Evolutionary conservation across 92 coral and sea anemone species (phyloP).

Genomic region (Epizoanthus fatuus): DNA sequence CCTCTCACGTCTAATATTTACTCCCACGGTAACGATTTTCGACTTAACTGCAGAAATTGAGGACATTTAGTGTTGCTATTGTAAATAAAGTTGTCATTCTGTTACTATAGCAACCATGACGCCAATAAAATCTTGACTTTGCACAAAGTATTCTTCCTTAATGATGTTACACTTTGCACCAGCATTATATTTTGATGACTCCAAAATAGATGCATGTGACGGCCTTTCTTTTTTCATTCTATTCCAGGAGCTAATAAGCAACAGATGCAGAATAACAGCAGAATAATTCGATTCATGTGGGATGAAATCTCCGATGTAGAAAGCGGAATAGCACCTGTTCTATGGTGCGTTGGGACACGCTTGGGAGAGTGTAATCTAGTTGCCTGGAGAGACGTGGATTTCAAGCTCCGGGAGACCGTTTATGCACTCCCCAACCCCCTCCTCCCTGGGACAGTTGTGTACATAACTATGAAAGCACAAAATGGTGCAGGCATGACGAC

Average conservation of each 20-base stretch:
- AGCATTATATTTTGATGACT: too few species aligned
- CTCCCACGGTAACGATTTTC: too few species aligned
- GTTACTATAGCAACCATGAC: too few species aligned
- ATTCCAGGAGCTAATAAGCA: slow-evolving; percentile 21
- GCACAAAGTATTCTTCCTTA: too few species aligned
- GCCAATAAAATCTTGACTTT: too few species aligned
- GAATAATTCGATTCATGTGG: slow-evolving; percentile 71
- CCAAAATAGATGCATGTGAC: too few species aligned
- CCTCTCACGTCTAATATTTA: too few species aligned
- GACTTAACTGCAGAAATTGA: too few species aligned
- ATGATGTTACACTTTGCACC: too few species aligned
- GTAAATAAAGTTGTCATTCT: too few species aligned
- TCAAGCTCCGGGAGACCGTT: slow-evolving; percentile 1
- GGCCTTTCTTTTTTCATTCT: not conserved
- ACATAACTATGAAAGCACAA: slow-evolving; percentile 66
- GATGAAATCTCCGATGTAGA: slow-evolving; percentile 63
- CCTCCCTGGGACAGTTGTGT: slow-evolving; percentile 71
- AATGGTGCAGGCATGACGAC: slow-evolving; percentile 89
- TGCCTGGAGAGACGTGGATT: slow-evolving; percentile 64
- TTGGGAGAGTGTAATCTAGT: slow-evolving; percentile 62
- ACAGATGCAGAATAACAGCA: slow-evolving; percentile 58
- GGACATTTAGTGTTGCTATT: too few species aligned
- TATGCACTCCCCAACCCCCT: slow-evolving; percentile 70
- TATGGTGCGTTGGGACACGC: slow-evolving; percentile 80
- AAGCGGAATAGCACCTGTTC: slow-evolving; percentile 72